These are phyloP conservation scores for Melanostoma mellinum DNA, from an alignment of 2,888 invertebrate species.

Conservation along the genomic window DNA sequence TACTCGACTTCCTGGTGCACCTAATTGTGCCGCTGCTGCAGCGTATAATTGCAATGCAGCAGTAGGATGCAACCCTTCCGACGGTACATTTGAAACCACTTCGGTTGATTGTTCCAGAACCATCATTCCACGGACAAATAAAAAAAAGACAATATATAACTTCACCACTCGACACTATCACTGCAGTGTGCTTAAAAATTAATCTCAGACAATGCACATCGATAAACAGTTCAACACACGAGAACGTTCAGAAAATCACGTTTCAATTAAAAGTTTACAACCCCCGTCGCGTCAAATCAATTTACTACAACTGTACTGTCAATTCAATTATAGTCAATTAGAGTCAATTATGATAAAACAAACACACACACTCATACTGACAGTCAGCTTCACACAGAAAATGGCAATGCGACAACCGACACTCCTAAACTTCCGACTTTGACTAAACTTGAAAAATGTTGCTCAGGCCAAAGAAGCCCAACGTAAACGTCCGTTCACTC, in stretches of 20 bases:
- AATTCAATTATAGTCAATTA: slow-evolving; percentile 73
- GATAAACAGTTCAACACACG: slow-evolving; percentile 43
- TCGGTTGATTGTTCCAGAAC: slow-evolving; percentile 64
- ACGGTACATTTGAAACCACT: slow-evolving; percentile 76
- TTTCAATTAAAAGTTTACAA: slow-evolving; percentile 58
- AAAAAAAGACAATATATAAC: background rate
- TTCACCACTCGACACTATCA: slow-evolving; percentile 34
- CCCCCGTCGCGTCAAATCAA: slow-evolving; percentile 65
- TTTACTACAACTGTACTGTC: slow-evolving; percentile 59
- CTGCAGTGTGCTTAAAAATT: slow-evolving; percentile 35
- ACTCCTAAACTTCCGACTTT: slow-evolving; percentile 80
- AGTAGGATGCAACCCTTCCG: slow-evolving; percentile 80
- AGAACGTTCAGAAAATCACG: slow-evolving; percentile 36
- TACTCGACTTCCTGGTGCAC: slow-evolving; percentile 80
- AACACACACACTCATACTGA: slow-evolving; percentile 35
- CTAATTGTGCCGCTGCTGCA: slow-evolving; percentile 80
- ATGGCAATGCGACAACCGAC: slow-evolving; percentile 74
- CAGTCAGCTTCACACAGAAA: slow-evolving; percentile 40
- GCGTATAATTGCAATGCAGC: slow-evolving; percentile 80
- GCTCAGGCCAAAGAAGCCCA: slow-evolving; percentile 78
- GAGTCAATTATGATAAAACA: slow-evolving; percentile 61
- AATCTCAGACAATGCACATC: slow-evolving; percentile 40
- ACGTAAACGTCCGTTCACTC: slow-evolving; percentile 47
- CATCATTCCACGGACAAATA: slow-evolving; percentile 54
- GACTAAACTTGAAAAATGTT: slow-evolving; percentile 79